A percentile compares a stretch with the other conserved stretches of the same genome.
Conservation (phyloP, 1,140 invertebrate species). For the Tetramorium parvispinum region DNA sequence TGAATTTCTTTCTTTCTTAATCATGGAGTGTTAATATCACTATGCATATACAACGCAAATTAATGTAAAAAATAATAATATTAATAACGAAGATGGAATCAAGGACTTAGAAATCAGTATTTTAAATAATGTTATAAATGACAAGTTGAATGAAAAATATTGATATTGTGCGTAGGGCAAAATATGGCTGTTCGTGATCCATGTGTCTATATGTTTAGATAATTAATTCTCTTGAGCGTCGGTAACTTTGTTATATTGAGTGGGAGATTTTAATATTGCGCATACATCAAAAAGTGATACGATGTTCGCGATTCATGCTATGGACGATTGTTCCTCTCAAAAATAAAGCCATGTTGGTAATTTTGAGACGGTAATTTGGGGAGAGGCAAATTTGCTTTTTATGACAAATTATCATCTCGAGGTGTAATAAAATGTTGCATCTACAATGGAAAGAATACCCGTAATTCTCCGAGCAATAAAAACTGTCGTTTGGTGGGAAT, state of each 20-base stretch:
- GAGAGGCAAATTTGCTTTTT: neutral
- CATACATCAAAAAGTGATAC: neutral
- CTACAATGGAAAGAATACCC: neutral
- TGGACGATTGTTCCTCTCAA: neutral
- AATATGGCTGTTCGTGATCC: neutral
- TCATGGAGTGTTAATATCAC: no score
- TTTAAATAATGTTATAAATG: constrained; percentile 1
- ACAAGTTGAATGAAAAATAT: neutral
- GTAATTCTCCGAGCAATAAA: constrained; percentile 64
- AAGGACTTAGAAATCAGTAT: neutral
- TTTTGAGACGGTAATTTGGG: constrained; percentile 1
- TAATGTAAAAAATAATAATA: neutral
- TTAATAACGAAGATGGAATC: neutral
- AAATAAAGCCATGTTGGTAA: neutral
- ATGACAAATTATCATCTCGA: neutral
- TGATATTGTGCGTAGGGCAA: neutral
- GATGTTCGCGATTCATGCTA: neutral
- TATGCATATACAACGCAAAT: neutral
- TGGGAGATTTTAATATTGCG: neutral
- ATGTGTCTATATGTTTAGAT: neutral
- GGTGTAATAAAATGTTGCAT: constrained; percentile 26
- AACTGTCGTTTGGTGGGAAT: constrained; percentile 41
- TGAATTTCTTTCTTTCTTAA: neutral
- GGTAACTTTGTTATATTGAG: neutral
- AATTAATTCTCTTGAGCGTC: neutral